Conservation (phyloP, 2,113 vertebrate species). For the Progne subis region DNA sequence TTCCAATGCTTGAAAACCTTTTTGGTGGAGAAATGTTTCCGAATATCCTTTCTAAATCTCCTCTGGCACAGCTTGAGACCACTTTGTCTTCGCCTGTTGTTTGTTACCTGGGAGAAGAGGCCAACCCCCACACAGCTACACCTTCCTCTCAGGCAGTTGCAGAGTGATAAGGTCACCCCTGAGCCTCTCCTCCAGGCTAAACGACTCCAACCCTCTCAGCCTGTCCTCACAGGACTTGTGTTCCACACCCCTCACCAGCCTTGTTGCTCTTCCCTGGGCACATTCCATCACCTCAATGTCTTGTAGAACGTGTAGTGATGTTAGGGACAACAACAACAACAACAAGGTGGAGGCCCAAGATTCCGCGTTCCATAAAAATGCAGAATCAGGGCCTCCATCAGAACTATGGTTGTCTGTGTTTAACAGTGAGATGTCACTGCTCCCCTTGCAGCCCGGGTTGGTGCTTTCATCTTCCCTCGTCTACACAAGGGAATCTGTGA, state of each 20-base stretch:
- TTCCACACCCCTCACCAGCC: neutral
- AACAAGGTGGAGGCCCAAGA: neutral
- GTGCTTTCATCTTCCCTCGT: neutral
- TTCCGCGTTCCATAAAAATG: fast-evolving
- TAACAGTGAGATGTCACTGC: neutral
- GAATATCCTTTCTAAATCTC: neutral
- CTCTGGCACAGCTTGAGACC: neutral
- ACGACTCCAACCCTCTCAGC: neutral
- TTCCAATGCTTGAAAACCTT: neutral
- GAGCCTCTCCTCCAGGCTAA: neutral
- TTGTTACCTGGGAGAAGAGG: neutral
- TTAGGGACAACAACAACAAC: neutral
- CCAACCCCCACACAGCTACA: neutral
- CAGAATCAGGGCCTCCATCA: neutral
- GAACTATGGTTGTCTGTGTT: neutral
- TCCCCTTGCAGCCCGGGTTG: neutral
- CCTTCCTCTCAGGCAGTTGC: neutral
- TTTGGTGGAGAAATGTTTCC: neutral
- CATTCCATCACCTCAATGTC: neutral
- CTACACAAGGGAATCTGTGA: neutral
- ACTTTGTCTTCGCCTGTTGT: neutral
- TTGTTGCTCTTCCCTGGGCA: neutral
- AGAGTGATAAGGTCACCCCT: neutral
- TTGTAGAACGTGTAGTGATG: neutral
- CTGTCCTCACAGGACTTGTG: neutral